phyloP scores from a whole-genome alignment of 2,113 vertebrate genomes.

The Thalassoma bifasciatum region DNA sequence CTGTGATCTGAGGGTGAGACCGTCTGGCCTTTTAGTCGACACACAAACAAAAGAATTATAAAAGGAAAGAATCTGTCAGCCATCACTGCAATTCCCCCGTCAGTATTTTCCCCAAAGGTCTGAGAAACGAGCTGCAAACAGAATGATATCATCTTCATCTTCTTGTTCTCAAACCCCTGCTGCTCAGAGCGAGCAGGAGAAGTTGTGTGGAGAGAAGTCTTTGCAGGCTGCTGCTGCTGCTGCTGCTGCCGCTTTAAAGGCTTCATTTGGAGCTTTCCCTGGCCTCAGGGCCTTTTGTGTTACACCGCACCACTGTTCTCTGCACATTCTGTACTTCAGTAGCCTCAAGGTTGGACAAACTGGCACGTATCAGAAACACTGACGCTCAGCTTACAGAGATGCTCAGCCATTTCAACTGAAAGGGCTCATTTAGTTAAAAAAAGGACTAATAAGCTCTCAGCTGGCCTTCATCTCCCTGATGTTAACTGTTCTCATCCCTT shows the following conservation, averaged over 20 bases:
- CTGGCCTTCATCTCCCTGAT: constrained; percentile 30
- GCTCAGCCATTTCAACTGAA: constrained; percentile 15
- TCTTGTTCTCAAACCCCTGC: constrained; percentile 22
- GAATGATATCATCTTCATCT: constrained; percentile 34
- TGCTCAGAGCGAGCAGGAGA: constrained; percentile 23
- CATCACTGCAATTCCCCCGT: constrained; percentile 11
- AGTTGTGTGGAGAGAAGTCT: constrained; percentile 13
- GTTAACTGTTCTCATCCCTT: constrained; percentile 17
- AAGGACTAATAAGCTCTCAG: constrained; percentile 40
- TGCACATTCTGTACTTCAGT: not conserved
- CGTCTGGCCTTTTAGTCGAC: constrained; percentile 12
- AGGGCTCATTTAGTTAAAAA: constrained; percentile 43
- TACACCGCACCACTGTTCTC: constrained; percentile 12
- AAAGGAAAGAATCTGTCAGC: constrained; percentile 22
- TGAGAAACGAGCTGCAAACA: constrained; percentile 17
- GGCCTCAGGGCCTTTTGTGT: constrained; percentile 34
- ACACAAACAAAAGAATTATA: not conserved
- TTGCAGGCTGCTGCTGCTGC: constrained; percentile 9
- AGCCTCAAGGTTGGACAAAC: constrained; percentile 47
- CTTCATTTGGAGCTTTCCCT: constrained; percentile 34
- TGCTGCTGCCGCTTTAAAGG: constrained; percentile 23
- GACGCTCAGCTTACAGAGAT: constrained; percentile 41
- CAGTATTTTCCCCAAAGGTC: constrained; percentile 20
- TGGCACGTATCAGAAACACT: constrained; percentile 47
- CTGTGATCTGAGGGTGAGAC: constrained; percentile 14